Evolutionary conservation across 1,140 invertebrate genomes (phyloP), one percentile per base, ranked within the genome.

Genomic region (Drosophila carrolli): DNA sequence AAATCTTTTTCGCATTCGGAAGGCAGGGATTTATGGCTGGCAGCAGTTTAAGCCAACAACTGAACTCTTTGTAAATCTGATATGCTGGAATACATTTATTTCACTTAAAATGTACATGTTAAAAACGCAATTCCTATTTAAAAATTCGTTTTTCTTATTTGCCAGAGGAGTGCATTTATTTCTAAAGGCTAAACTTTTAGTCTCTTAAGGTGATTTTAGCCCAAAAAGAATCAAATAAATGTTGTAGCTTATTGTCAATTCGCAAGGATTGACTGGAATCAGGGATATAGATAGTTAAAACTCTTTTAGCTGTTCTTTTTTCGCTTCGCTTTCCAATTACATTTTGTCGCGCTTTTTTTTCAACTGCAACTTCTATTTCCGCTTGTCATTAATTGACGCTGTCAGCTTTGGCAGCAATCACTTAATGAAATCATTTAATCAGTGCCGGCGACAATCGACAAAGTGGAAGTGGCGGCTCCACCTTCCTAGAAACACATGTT

Each of bases 361-460:
- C 35, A 41, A 51, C 19, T 41, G n/a, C 16, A 29, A 53, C 29
- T 47, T 35, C 61, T 23, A 58, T 59, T 67, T 74, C 61, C 67
- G 46, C 16, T 57, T 60, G 46, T 14, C 50, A 46, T 60, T 68
- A 80, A 68, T 60, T 67, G 57, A 40, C 59, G 43, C 37, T 47
- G 44, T 61, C 51, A 38, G 46, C 41, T 57, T 51, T 55, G 50
- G 46, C 57, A 59, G 58, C 66, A 72, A 61, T 81, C 61, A 47
- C 75, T 60, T 78, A 74, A 78, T 82, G 60, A 75, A 76, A 77
- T 77, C 59, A 75, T 73, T 65, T 82, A 82, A 82, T 82, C 68
- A 82, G 59, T 37, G 72, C 56, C 16, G 43, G 44, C 44, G 40
- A 65, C 59, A 40, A 59, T 61, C 37, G 57, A 62, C 73, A 58